Evolutionary conservation across 2,797 vertebrate species (phyloP), one percentile per base, ranked within the genome.

Genomic region (Ciconia nigra): DNA sequence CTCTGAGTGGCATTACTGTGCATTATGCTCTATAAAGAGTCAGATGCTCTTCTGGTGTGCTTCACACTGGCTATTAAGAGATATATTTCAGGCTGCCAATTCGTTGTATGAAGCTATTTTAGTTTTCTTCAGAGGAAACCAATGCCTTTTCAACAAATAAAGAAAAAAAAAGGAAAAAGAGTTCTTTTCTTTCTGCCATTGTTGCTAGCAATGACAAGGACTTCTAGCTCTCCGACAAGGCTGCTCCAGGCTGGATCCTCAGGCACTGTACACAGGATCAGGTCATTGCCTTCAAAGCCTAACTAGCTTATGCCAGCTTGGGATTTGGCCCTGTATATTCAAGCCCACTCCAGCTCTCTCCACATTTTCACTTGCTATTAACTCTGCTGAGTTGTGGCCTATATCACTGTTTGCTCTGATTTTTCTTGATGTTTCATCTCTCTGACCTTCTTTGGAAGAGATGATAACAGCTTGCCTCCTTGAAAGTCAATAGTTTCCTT

Each of bases 91-190:
- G 87, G 66, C 95, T 94, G 63, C 47, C 93, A 93, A 66, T 79
- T 70, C 12, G 1, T 69, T 84, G 15, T 67, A 14, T 39, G 80
- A 79, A 91, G 86, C 82, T 94, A 90, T 96, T 96, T 94, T 84
- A 89, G 77, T 83, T 92, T 93, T 79, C 73, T 94, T 95, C 80
- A 94, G 94, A 95, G 81, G 55, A 77, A 94, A 62, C 55, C 46
- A 52, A 79, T 81, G 52, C n/a, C 49, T 91, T 89, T 94, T 91
- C 67, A 95, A 92, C 55, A 96, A 95, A 77, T 3, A 89, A 55
- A 91, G 59, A 13, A 26, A 49, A 49, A 71, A 66, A 24, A 59
- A 35, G 15, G 22, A 10, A 31, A 58, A 72, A 25, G 17, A 76
- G 2, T 33, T 80, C 46, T 89, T 55, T 93, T 91, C 49, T 91